These are phyloP conservation scores for Idaea dimidiata DNA, from an alignment of 2,888 invertebrate genomes.

Conservation along the genomic window DNA sequence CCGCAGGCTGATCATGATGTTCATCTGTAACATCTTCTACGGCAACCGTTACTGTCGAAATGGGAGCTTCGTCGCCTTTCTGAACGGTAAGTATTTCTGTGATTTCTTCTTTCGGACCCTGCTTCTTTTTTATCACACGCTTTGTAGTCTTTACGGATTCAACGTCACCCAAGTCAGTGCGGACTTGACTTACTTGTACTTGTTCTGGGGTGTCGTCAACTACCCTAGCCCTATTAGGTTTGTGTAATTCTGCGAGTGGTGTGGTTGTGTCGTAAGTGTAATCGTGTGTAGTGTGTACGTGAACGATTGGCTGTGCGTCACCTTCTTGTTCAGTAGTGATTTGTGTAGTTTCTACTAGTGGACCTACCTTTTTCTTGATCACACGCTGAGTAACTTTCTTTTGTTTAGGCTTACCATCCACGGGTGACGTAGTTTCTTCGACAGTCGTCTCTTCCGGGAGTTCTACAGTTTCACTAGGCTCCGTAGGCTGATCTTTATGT, in stretches of 20 bases:
- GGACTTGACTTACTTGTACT: conserved; percentile 3
- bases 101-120: conserved; percentile 32
- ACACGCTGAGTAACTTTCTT: conserved; percentile 35
- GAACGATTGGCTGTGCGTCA: conserved; percentile 30
- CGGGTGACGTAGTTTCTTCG: conserved; percentile 12
- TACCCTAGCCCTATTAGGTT: conserved; percentile 33
- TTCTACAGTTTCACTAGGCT: conserved; percentile 20
- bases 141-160: not conserved
- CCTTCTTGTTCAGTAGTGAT: conserved; percentile 48
- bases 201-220: not conserved
- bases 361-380: conserved; percentile 44
- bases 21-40: not conserved
- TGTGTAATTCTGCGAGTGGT: conserved; percentile 23
- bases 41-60: not conserved
- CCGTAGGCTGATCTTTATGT: conserved; percentile 23
- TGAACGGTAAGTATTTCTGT: conserved; percentile 32
- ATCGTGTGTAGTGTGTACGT: conserved; percentile 31
- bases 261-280: conserved; percentile 39
- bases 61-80: conserved; percentile 2
- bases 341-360: conserved; percentile 50
- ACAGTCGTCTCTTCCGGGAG: conserved; percentile 16
- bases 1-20: not conserved
- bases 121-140: conserved; percentile 26
- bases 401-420: conserved; percentile 22
- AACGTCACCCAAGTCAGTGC: not conserved